phyloP scores from a whole-genome alignment of 2,797 vertebrate species.

The Pristis pectinata region DNA sequence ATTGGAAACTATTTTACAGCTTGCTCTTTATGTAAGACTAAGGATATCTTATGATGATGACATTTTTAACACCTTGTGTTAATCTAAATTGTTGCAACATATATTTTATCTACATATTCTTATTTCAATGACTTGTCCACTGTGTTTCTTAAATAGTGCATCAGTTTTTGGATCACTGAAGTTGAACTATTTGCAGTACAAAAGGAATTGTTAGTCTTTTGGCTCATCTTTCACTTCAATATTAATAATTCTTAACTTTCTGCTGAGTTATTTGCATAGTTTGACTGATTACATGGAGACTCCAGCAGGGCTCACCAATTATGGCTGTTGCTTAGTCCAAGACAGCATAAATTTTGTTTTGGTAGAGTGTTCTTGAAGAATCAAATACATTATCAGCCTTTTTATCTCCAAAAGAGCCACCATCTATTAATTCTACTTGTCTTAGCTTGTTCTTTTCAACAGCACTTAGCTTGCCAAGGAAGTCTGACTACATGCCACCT shows the following conservation, averaged over 20 bases:
- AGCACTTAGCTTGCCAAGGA: background rate
- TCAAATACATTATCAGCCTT: background rate
- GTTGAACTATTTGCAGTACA: background rate
- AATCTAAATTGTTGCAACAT: too few relatives aligned
- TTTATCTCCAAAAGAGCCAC: background rate
- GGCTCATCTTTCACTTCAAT: background rate
- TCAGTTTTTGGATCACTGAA: background rate
- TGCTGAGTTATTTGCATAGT: background rate
- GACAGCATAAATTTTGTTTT: background rate
- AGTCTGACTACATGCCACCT: background rate
- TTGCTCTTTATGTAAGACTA: background rate
- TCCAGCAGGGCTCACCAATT: background rate
- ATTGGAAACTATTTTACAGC: background rate
- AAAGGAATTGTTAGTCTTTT: background rate
- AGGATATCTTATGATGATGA: background rate
- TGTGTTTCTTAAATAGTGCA: background rate
- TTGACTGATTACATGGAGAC: slow-evolving; percentile 13
- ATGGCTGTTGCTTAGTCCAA: background rate
- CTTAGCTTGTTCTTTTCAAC: background rate
- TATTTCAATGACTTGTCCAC: background rate
- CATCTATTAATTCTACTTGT: background rate
- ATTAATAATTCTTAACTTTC: slow-evolving; percentile 12
- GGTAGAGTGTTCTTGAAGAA: background rate
- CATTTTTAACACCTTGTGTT: background rate
- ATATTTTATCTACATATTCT: background rate